Evolutionary conservation across 2,888 invertebrate species (phyloP).

Genomic region (Gisinianus flammeolus): DNA sequence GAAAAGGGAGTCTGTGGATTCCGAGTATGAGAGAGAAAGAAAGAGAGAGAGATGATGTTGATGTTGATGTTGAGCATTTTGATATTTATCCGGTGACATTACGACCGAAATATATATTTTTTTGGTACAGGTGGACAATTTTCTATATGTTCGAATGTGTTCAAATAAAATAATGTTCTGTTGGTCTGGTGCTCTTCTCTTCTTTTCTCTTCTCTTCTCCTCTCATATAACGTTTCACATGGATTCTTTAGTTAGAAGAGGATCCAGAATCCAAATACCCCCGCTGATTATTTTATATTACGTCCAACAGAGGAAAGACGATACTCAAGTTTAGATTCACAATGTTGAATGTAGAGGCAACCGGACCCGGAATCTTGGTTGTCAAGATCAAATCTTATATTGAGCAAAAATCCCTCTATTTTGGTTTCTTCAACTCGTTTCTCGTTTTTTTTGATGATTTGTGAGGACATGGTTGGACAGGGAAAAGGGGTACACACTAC

Average conservation of each 20-base stretch:
- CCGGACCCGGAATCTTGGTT: conserved; percentile 48
- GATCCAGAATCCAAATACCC: conserved; percentile 47
- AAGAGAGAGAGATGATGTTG: conserved; percentile 43
- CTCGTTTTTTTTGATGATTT: conserved; percentile 58
- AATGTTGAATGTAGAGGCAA: neutral
- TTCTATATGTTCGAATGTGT: conserved; percentile 8
- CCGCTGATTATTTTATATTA: conserved; percentile 59
- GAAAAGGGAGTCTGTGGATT: neutral
- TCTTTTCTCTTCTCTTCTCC: neutral
- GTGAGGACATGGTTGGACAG: conserved; percentile 51
- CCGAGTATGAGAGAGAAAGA: neutral
- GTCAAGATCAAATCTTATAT: conserved; percentile 53
- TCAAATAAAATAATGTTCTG: no score
- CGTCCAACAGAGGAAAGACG: conserved; percentile 57
- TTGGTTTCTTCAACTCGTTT: conserved; percentile 53
- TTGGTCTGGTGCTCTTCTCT: no score
- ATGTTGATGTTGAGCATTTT: conserved; percentile 13
- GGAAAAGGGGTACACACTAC: conserved; percentile 43
- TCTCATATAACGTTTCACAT: conserved; percentile 47
- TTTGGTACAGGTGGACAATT: conserved; percentile 52
- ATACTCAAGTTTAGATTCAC: conserved; percentile 41
- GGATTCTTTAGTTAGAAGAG: conserved; percentile 29
- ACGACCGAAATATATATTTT: conserved; percentile 38
- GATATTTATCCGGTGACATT: conserved; percentile 54
- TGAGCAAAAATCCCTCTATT: conserved; percentile 59